phyloP scores from a whole-genome alignment of 1,140 invertebrate species.

The Zaprionus vittiger region DNA sequence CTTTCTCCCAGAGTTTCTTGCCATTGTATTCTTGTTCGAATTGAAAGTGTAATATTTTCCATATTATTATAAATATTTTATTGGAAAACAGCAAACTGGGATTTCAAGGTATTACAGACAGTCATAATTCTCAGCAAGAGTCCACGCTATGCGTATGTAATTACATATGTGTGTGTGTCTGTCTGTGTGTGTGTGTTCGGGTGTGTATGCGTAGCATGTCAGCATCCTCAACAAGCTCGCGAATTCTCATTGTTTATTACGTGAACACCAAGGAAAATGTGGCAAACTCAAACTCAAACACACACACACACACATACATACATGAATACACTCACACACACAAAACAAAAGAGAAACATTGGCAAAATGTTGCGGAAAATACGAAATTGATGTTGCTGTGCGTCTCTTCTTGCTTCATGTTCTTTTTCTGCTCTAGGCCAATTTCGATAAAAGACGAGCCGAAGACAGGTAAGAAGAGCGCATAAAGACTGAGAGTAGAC shows the following conservation, averaged over 20 bases:
- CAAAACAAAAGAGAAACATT: background rate
- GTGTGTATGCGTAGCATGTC: background rate
- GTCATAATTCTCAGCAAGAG: background rate
- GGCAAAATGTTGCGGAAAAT: conserved; percentile 8
- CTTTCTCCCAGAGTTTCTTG: background rate
- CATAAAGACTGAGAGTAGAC: background rate
- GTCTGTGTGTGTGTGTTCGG: background rate
- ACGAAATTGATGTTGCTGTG: background rate
- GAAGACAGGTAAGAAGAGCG: background rate
- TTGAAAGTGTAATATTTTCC: background rate
- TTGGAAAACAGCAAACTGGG: background rate
- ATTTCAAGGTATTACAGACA: background rate
- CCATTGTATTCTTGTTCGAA: background rate
- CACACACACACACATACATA: background rate
- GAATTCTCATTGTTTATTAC: background rate
- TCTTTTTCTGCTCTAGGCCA: conserved; percentile 1
- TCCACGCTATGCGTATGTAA: background rate
- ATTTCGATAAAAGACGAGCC: background rate
- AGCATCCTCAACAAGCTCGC: background rate
- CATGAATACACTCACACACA: background rate
- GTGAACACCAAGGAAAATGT: background rate
- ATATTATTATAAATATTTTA: conserved; percentile 1
- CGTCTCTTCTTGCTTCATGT: background rate
- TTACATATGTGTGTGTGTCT: background rate
- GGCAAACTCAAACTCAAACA: background rate